A percentile compares a stretch with the other conserved stretches of the same genome.
Evolutionary conservation across 1,140 invertebrate species (phyloP).

Genomic region (Chrysomallon squamiferum): DNA sequence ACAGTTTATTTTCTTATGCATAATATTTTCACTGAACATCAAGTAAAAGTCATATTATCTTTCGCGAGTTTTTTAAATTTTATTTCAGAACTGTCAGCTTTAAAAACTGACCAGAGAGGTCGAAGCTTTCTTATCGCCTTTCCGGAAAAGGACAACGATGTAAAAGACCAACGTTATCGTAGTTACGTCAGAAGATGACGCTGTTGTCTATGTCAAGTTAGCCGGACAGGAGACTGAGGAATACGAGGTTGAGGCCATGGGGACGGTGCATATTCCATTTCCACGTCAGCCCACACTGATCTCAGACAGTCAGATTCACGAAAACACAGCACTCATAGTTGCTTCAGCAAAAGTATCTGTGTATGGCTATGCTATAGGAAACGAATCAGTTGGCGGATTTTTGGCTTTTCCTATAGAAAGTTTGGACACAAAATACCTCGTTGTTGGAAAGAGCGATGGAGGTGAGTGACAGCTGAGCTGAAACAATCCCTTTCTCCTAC

Average conservation of each 20-base stretch:
- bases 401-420: neutral
- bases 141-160: neutral
- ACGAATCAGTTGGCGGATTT: neutral
- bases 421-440: neutral
- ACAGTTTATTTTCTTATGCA: no score
- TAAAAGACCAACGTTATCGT: neutral
- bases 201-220: neutral
- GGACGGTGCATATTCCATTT: neutral
- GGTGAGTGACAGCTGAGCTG: neutral
- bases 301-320: neutral
- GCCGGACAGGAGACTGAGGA: neutral
- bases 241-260: neutral
- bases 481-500: no score
- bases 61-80: no score
- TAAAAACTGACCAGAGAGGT: conserved; percentile 1
- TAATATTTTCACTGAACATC: no score
- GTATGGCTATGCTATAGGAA: neutral
- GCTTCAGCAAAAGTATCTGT: conserved; percentile 1
- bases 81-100: neutral
- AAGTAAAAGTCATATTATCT: no score
- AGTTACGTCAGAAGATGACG: conserved; percentile 1
- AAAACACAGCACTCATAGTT: neutral
- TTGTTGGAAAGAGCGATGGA: neutral
- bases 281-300: neutral
- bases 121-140: neutral